Percentiles rank a stretch among this genome's conserved stretches.
phyloP scores from a whole-genome alignment of 2,113 vertebrate genomes.

The Thunnus maccoyii region DNA sequence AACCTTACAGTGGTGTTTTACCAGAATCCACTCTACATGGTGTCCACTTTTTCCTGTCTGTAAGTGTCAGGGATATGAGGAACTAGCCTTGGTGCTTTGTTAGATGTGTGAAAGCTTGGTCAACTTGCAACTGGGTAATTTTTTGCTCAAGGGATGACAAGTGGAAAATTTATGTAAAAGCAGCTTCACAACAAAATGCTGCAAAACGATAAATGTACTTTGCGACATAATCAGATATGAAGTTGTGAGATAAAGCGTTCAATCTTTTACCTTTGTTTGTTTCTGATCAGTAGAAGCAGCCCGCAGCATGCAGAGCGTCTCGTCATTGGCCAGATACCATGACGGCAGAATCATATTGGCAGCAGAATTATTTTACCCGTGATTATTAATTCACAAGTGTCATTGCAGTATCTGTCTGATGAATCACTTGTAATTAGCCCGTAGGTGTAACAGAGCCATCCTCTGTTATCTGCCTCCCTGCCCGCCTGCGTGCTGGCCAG shows the following conservation, averaged over 20 bases:
- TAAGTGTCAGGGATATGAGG: slow-evolving; percentile 12
- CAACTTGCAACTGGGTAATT: neutral
- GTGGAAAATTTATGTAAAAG: neutral
- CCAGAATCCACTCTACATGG: slow-evolving; percentile 40
- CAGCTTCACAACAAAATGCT: neutral
- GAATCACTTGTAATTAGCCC: slow-evolving; percentile 75
- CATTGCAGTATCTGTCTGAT: slow-evolving; percentile 69
- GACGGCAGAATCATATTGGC: slow-evolving; percentile 42
- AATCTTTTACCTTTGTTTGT: neutral
- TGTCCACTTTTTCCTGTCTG: slow-evolving; percentile 28
- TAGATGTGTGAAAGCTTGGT: slow-evolving; percentile 7
- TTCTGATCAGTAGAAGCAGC: slow-evolving; percentile 35
- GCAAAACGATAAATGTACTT: neutral
- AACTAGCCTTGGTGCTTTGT: slow-evolving; percentile 12
- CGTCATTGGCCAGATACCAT: slow-evolving; percentile 27
- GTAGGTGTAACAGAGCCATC: slow-evolving; percentile 64
- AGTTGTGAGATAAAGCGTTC: slow-evolving; percentile 18
- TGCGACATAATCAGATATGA: neutral
- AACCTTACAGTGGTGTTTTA: slow-evolving; percentile 31
- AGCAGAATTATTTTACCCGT: slow-evolving; percentile 52
- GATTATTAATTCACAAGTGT: slow-evolving; percentile 76
- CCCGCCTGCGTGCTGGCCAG: slow-evolving; percentile 32
- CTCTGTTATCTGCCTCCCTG: slow-evolving; percentile 57
- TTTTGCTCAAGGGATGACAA: neutral
- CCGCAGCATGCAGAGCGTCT: slow-evolving; percentile 26